A percentile compares a stretch with the other conserved stretches of the same genome.
phyloP scores from a whole-genome alignment of 2,888 invertebrate species.

The Anticlea derivata region DNA sequence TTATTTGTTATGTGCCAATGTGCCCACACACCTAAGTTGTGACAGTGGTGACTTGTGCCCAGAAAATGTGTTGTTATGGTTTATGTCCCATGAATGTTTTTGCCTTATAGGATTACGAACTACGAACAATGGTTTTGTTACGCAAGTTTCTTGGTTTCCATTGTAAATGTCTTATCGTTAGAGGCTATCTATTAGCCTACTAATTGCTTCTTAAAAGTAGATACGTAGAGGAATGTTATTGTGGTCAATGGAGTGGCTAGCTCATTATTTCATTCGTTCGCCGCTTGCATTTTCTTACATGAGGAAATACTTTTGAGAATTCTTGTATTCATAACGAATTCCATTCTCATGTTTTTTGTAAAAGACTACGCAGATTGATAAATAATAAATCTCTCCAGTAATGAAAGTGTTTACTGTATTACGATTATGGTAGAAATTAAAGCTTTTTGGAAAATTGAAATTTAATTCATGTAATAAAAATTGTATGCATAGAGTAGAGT shows the following conservation, averaged over 20 bases:
- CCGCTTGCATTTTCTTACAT: slow-evolving; percentile 23
- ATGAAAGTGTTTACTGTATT: too few relatives aligned
- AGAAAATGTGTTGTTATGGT: neutral
- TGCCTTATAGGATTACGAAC: slow-evolving; percentile 5
- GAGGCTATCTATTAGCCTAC: slow-evolving; percentile 16
- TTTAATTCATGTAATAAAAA: too few relatives aligned
- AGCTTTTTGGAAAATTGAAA: too few relatives aligned
- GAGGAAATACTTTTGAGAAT: slow-evolving; percentile 20
- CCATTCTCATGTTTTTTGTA: too few relatives aligned
- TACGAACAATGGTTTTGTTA: slow-evolving; percentile 15
- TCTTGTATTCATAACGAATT: too few relatives aligned
- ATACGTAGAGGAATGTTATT: slow-evolving; percentile 10
- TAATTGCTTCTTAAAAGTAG: slow-evolving; percentile 24
- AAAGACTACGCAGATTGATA: too few relatives aligned
- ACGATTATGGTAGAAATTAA: too few relatives aligned
- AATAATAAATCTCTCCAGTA: too few relatives aligned
- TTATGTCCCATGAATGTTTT: neutral
- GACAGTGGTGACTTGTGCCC: neutral
- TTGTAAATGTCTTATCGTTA: slow-evolving; percentile 22
- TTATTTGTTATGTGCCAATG: too few relatives aligned
- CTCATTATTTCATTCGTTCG: slow-evolving; percentile 22
- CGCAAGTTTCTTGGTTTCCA: slow-evolving; percentile 7
- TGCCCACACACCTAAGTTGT: too few relatives aligned
- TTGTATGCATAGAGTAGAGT: too few relatives aligned
- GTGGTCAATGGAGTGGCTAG: slow-evolving; percentile 11